Percentiles rank a stretch among this genome's conserved stretches.
These are phyloP conservation scores for Plotosus lineatus DNA, from an alignment of 2,113 vertebrate species.

Conservation along the genomic window DNA sequence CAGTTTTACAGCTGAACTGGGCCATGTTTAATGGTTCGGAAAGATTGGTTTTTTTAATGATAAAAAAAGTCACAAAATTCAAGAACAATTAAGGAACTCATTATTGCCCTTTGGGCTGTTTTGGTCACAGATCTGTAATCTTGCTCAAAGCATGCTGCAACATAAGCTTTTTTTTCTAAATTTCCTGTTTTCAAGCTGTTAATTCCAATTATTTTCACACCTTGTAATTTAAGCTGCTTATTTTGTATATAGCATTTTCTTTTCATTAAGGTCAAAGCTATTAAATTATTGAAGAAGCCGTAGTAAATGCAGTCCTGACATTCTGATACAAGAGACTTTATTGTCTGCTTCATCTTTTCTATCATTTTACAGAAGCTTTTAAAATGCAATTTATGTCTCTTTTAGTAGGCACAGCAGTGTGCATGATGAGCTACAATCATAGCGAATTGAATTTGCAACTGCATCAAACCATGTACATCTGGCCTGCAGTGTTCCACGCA, in stretches of 20 bases:
- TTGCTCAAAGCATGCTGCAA: background rate
- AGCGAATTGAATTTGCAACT: conserved; percentile 1
- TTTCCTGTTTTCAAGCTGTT: background rate
- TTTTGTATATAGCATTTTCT: background rate
- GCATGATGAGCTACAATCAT: background rate
- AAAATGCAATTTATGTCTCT: background rate
- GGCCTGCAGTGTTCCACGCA: background rate
- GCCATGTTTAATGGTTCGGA: background rate
- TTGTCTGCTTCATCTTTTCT: background rate
- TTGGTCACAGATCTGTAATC: background rate
- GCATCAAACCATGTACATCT: background rate
- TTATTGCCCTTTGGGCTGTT: background rate
- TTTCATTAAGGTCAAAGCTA: background rate
- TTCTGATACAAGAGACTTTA: background rate
- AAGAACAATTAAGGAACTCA: background rate
- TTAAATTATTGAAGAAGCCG: too few relatives aligned
- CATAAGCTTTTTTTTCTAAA: background rate
- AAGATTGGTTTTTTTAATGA: background rate
- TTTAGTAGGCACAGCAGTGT: background rate
- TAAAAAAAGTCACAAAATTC: background rate
- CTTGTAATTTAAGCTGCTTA: background rate
- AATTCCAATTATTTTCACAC: background rate
- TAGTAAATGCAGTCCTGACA: too few relatives aligned
- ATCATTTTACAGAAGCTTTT: background rate
- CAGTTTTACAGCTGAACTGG: background rate